phyloP scores from a whole-genome alignment of 2,113 vertebrate species.

The Hemicordylus capensis region DNA sequence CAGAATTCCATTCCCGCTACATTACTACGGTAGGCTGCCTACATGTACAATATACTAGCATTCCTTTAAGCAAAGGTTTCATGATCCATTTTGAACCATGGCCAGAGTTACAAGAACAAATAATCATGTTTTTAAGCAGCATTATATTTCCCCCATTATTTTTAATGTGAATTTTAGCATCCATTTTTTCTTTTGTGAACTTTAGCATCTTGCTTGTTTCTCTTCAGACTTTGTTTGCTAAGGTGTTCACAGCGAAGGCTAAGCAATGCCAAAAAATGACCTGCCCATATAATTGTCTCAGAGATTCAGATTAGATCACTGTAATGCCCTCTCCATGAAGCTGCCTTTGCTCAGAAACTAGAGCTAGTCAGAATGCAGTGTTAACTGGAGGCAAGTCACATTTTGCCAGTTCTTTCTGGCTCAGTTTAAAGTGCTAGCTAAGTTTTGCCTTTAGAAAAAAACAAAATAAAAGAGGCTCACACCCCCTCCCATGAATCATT shows the following conservation, averaged over 20 bases:
- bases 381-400: neutral
- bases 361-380: neutral
- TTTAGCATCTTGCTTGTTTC: neutral
- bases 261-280: neutral
- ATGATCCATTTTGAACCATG: neutral
- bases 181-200: neutral
- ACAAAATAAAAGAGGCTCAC: no score
- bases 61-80: neutral
- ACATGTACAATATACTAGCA: neutral
- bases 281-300: neutral
- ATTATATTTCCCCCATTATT: neutral
- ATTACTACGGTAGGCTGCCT: slow-evolving; percentile 90
- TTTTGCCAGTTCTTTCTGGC: no score
- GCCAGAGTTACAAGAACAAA: neutral
- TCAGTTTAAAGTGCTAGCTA: no score
- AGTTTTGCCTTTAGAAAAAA: no score
- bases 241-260: neutral
- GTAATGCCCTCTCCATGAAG: neutral
- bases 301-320: neutral
- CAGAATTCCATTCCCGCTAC: slow-evolving; percentile 98
- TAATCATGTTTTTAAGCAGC: neutral
- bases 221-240: neutral
- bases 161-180: neutral
- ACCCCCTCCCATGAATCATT: no score
- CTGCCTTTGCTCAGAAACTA: neutral